Evolutionary conservation across 2,888 invertebrate genomes (phyloP).

Genomic region (Philereme vetulata): DNA sequence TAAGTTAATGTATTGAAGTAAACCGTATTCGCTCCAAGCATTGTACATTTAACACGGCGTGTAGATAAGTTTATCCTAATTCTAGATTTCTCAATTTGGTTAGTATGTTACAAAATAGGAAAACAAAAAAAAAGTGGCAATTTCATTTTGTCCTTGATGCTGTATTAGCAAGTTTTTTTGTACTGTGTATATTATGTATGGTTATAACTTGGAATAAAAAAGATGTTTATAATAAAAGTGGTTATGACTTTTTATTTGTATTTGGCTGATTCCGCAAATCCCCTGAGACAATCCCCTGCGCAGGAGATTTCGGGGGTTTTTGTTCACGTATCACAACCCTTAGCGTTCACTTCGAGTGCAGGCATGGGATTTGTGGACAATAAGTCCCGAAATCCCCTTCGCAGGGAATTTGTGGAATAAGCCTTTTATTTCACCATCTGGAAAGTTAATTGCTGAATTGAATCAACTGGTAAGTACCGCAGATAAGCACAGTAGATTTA

Average conservation of each 20-base stretch:
- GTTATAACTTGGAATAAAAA: constrained; percentile 87
- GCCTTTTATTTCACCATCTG: too few relatives aligned
- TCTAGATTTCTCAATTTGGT: constrained; percentile 82
- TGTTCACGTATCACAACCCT: too few relatives aligned
- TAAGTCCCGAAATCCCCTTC: too few relatives aligned
- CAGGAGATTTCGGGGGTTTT: too few relatives aligned
- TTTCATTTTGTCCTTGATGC: constrained; percentile 82
- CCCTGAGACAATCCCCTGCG: too few relatives aligned
- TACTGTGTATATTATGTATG: constrained; percentile 93
- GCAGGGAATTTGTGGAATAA: too few relatives aligned
- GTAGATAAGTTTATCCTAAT: constrained; percentile 83
- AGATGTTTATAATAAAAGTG: constrained; percentile 80
- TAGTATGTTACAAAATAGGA: constrained; percentile 76
- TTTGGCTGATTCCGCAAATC: too few relatives aligned
- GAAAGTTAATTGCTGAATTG: too few relatives aligned
- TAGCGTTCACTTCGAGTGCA: too few relatives aligned
- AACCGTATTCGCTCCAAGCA: constrained; percentile 82
- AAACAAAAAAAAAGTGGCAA: constrained; percentile 72
- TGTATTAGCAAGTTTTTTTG: constrained; percentile 88
- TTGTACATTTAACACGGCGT: constrained; percentile 81
- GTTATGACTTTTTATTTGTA: constrained; percentile 51
- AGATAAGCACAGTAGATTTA: too few relatives aligned
- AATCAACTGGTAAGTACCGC: too few relatives aligned
- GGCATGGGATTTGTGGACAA: too few relatives aligned
- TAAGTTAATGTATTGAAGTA: constrained; percentile 81